Conservation (phyloP, 2,888 invertebrate species). For the Drosophila ustulata region DNA sequence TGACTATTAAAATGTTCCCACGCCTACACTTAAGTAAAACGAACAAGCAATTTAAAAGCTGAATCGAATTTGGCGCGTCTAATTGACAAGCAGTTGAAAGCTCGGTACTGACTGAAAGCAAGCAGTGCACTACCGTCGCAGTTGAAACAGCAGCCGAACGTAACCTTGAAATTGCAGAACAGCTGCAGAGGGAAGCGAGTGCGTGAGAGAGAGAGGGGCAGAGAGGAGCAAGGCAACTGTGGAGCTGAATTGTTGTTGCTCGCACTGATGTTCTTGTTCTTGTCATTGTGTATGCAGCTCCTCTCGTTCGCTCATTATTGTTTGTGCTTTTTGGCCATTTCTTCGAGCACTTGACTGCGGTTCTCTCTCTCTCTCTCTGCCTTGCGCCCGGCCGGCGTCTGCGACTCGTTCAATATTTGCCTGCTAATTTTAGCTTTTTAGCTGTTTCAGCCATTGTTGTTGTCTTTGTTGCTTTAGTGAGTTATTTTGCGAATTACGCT, state of each 20-base stretch:
- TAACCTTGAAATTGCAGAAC: slow-evolving; percentile 60
- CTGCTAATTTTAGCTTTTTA: slow-evolving; percentile 78
- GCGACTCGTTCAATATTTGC: slow-evolving; percentile 51
- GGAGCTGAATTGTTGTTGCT: slow-evolving; percentile 17
- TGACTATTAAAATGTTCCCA: slow-evolving; percentile 17
- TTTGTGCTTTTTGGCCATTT: slow-evolving; percentile 17
- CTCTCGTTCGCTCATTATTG: neutral
- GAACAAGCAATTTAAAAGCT: slow-evolving; percentile 35
- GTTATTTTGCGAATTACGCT: slow-evolving; percentile 51
- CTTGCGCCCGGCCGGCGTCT: slow-evolving; percentile 69
- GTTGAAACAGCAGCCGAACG: slow-evolving; percentile 11
- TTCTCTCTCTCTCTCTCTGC: neutral
- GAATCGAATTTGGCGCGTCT: slow-evolving; percentile 36
- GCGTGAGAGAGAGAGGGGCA: slow-evolving; percentile 1
- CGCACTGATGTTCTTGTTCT: slow-evolving; percentile 39
- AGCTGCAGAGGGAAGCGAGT: slow-evolving; percentile 4
- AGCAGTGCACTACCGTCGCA: slow-evolving; percentile 47
- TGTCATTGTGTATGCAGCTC: slow-evolving; percentile 52
- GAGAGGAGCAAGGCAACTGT: slow-evolving; percentile 18
- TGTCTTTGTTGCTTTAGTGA: slow-evolving; percentile 31
- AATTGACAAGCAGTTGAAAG: slow-evolving; percentile 38
- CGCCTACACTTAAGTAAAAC: slow-evolving; percentile 13
- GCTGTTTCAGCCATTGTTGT: slow-evolving; percentile 64
- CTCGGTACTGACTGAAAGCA: slow-evolving; percentile 22
- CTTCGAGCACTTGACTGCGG: slow-evolving; percentile 6